These are phyloP conservation scores for Leptobrachium ailaonicum DNA, from an alignment of 2,113 vertebrate genomes.

Conservation along the genomic window DNA sequence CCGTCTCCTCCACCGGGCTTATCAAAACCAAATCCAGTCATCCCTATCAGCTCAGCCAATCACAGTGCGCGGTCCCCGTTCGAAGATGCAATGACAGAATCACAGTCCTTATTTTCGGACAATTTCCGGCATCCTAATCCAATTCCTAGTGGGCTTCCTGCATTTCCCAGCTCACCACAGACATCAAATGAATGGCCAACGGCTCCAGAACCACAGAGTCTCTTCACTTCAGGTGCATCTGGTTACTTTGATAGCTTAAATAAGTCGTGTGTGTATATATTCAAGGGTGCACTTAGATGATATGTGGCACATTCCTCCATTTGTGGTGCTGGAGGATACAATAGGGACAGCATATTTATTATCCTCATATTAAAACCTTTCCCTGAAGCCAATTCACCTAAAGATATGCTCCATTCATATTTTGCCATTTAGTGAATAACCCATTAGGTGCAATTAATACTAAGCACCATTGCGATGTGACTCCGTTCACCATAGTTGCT, in stretches of 20 bases:
- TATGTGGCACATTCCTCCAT: no score
- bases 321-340: no score
- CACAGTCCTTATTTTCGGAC: conserved; percentile 97
- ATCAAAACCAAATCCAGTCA: conserved; percentile 87
- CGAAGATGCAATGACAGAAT: conserved; percentile 94
- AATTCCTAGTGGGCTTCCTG: conserved; percentile 89
- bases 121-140: conserved; percentile 98
- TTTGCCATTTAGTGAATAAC: no score
- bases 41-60: conserved; percentile 92
- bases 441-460: no score
- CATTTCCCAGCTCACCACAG: conserved; percentile 90
- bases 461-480: no score
- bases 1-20: conserved; percentile 95
- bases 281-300: no score
- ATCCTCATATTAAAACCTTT: no score
- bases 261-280: not conserved
- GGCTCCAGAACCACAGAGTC: conserved; percentile 97
- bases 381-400: no score
- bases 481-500: no score
- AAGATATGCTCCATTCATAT: no score
- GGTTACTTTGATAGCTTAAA: not conserved
- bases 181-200: conserved; percentile 93
- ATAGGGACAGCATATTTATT: no score
- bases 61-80: conserved; percentile 93
- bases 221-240: conserved; percentile 91